Base-by-base conservation (phyloP, 2,113 vertebrate genomes). In the Trogon surrucura region DNA sequence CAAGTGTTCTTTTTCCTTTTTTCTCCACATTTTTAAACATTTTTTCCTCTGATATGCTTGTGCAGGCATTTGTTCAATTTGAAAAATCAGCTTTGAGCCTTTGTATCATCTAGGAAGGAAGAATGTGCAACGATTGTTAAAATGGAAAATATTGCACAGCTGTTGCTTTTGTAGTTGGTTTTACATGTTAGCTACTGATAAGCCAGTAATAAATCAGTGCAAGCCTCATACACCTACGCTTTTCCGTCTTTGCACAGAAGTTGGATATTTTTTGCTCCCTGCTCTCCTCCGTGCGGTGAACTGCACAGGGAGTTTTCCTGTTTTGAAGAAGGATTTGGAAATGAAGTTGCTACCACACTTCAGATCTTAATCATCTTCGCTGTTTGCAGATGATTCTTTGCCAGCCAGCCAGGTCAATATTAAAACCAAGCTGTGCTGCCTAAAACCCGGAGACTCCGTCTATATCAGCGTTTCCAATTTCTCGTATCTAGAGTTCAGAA, bases 231-330 rank as follows among this genome's bases (percentile, higher is more conserved):
- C 5, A 1, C 69, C 83, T 62, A 84, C 38, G 1, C 72, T 89
- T 93, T 92, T 80, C 91, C 45, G 90, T 92, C 75, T 92, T 91
- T 67, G 83, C 92, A 78, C 44, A 67, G 69, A 73, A 60, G 80
- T 36, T 60, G 32, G 69, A 20, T 93, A 77, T 93, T 80, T 94
- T 91, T 83, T 95, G 32, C 74, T 95, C 61, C 34, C 16, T 1
- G 1, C 48, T 81, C 22, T 89, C 19, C 25, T 75, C 41, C 9
- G 5, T 89, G 79, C 16, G 6, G 29, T 71, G 53, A 80, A 16
- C 85, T 86, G 88, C 75, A 23, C 4, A 2, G 66, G 47, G 74
- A 88, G 44, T 67, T 95, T 88, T 93, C 83, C 64, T 61, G 23
- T 81, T 86, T 38, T 38, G 80, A 79, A 85, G 75, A 69, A 86